phyloP scores from a whole-genome alignment of 1,140 invertebrate species.

The Drosophila bifasciata region DNA sequence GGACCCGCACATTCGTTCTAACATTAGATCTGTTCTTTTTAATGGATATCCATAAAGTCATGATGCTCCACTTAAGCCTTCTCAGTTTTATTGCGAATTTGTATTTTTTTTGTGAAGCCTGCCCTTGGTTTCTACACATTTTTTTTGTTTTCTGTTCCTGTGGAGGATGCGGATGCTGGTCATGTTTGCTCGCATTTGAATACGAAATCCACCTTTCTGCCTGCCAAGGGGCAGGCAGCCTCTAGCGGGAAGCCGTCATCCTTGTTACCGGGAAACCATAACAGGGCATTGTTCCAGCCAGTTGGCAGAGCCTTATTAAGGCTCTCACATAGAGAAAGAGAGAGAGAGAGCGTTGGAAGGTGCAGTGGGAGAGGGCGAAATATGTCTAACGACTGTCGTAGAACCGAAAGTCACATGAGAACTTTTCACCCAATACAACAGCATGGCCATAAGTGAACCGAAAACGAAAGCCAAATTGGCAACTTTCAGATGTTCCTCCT shows the following conservation, averaged over 20 bases:
- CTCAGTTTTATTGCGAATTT: constrained; percentile 13
- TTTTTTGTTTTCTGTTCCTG: constrained; percentile 39
- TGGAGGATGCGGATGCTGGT: constrained; percentile 57
- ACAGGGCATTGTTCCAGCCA: constrained; percentile 60
- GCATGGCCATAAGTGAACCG: constrained; percentile 55
- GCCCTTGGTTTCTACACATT: constrained; percentile 54
- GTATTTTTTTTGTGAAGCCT: constrained; percentile 44
- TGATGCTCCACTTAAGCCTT: no score
- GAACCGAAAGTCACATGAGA: constrained; percentile 64
- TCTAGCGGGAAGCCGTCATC: constrained; percentile 56
- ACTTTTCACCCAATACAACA: constrained; percentile 51
- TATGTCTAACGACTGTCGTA: constrained; percentile 33
- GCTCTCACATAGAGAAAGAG: constrained; percentile 9
- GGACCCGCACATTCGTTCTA: no score
- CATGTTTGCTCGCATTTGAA: constrained; percentile 78
- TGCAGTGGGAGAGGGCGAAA: constrained; percentile 1
- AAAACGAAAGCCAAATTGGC: constrained; percentile 81
- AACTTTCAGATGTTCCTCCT: constrained; percentile 38
- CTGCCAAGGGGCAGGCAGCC: constrained; percentile 1
- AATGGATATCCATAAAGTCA: no score
- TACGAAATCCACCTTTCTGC: constrained; percentile 47
- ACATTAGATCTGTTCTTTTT: no score
- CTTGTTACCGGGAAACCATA: constrained; percentile 67
- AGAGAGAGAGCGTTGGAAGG: constrained; percentile 2
- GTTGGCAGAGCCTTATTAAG: constrained; percentile 70